Conservation (phyloP, 2,113 vertebrate genomes). For the Oncorhynchus nerka region DNA sequence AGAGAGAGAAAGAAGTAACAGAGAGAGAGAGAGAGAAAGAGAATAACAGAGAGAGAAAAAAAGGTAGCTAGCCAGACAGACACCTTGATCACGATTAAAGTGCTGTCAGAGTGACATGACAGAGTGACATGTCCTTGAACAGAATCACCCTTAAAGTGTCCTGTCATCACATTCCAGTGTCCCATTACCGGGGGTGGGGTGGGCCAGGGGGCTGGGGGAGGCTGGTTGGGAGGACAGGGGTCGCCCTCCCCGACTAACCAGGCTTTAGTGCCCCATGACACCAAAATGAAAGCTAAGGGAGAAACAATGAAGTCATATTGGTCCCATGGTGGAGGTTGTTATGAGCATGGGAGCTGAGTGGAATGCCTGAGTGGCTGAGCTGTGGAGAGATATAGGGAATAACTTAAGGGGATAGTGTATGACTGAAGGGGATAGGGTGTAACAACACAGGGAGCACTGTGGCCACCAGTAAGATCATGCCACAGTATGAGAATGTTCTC, state of each 20-base stretch:
- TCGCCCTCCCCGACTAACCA: neutral
- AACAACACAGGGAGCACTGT: neutral
- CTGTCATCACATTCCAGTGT: conserved; percentile 70
- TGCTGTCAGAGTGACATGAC: conserved; percentile 62
- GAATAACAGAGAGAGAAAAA: neutral
- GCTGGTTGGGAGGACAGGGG: no score
- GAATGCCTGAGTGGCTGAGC: conserved; percentile 21
- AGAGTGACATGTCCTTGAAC: conserved; percentile 71
- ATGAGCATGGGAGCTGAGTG: conserved; percentile 26
- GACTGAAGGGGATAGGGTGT: neutral
- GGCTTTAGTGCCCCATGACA: no score
- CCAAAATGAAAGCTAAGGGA: conserved; percentile 14
- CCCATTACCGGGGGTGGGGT: conserved; percentile 52
- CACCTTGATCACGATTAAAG: conserved; percentile 68
- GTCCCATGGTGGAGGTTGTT: conserved; percentile 26
- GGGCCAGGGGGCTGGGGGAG: conserved; percentile 23
- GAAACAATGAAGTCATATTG: conserved; percentile 35
- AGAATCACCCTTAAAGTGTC: conserved; percentile 70
- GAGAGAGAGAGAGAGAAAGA: no score
- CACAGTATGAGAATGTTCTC: neutral
- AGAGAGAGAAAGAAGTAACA: no score
- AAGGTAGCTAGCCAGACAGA: conserved; percentile 21
- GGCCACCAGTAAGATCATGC: neutral
- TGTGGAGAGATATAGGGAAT: neutral
- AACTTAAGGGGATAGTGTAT: neutral